Evolutionary conservation across 2,888 invertebrate species (phyloP), one percentile per base, ranked within the genome.

Genomic region (Teinopalpus imperialis): DNA sequence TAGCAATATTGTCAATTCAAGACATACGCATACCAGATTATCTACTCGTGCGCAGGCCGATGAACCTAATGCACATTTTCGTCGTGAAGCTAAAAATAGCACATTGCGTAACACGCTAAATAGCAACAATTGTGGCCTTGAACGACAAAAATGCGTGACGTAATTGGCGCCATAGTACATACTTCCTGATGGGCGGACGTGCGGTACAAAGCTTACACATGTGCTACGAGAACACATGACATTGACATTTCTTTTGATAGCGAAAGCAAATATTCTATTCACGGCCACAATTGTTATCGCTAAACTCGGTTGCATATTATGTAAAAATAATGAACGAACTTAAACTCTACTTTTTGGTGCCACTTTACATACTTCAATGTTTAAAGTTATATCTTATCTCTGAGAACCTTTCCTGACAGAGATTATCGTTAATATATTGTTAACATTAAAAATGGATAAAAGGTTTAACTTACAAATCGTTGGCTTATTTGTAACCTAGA

Each of bases 51-150:
- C 40, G 58, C 63, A 69, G 73, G 67, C 74, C 72, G 57, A 63
- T 63, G 69, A 74, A 74, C 74, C 61, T 61, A 59, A 48, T 54
- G 56, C 59, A 61, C 55, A 60, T 63, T 68, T 69, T 45, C 14
- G 34, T 27, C 63, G 63, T 52, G 55, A 45, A 42, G 43, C 60
- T 65, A 66, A 68, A 79, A 75, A 75, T 75, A 81, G 64, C 53
- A 34, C 41, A 51, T 79, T 74, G 70, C 72, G 74, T 65, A 70
- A 75, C 56, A 52, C 56, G 53, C 57, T 63, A 61, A 67, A 60
- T 64, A 68, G 66, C 58, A 68, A 70, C 69, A 70, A 71, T 72
- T 57, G 70, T 64, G 79, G 66, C 81, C 83, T 81, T 82, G 82
- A 69, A 68, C 63, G 63, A 57, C 59, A 61, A 62, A 63, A 56